Base-by-base conservation (phyloP, 2,113 vertebrate genomes). In the Phalacrocorax pelagicus region DNA sequence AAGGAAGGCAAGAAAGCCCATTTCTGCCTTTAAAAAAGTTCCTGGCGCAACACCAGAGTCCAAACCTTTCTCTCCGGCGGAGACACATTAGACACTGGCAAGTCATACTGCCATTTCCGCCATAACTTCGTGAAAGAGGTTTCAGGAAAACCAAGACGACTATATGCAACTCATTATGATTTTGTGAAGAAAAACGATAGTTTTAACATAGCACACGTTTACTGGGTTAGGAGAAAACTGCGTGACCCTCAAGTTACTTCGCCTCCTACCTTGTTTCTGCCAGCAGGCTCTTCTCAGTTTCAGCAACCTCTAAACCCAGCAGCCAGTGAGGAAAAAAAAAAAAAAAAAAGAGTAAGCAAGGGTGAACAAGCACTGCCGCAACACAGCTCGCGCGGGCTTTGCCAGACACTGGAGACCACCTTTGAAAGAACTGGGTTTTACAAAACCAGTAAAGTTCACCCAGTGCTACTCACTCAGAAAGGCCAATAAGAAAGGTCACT, bases 101-200 rank as follows among this genome's bases (percentile, higher is more conserved):
- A 23, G 10, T 32, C 30, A 4, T 3, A 5, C 1, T 6, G 30
- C 34, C 11, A 3, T 15, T 58, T 59, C 67, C 70, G 51, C 16
- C 8, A 1, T 8, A 66, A 21, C n/a, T 36, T 49, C 2, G 1
- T 7, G 15, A 46, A 72, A 44, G 0, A 32, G n/a, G 46, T 36
- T 57, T 71, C 71, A 71, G 44, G 21, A 55, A 44, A 44, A 79
- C 23, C 40, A 21, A 57, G 34, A 11, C 1, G 0, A 2, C 65
- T 23, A 13, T 3, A 3, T 2, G 4, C 13, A 86, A 27, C 13
- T 34, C n/a, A 3, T 9, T 20, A 29, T 0, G 8, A 21, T 29
- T 58, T 22, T 51, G 42, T 34, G 13, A 86, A 44, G 49, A 46
- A 40, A 61, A 51, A 2, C 8, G 10, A 24, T 14, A 0, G 0